These are phyloP conservation scores for Escarpia spicata DNA, from an alignment of 2,888 invertebrate genomes.

Conservation along the genomic window DNA sequence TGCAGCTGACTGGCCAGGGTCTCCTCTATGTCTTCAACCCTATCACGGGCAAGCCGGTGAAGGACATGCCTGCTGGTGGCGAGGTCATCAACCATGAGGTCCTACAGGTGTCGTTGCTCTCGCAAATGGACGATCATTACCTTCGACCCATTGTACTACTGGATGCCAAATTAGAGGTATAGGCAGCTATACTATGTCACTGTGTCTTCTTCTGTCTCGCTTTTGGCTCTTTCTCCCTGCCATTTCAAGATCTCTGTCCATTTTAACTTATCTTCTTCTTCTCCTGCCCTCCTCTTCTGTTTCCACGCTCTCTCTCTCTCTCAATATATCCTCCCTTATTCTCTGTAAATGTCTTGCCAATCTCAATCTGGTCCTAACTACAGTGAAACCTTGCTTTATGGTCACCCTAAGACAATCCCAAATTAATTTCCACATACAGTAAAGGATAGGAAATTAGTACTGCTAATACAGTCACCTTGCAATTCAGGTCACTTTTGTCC, in stretches of 20 bases:
- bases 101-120: slow-evolving; percentile 79
- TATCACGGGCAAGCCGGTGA: slow-evolving; percentile 77
- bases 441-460: too few relatives aligned
- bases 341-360: not conserved
- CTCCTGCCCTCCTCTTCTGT: too few relatives aligned
- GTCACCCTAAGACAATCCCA: too few relatives aligned
- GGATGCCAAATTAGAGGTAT: slow-evolving; percentile 48
- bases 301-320: too few relatives aligned
- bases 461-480: too few relatives aligned
- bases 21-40: slow-evolving; percentile 83
- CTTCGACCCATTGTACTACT: slow-evolving; percentile 83
- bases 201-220: too few relatives aligned
- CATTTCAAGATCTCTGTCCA: too few relatives aligned
- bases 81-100: slow-evolving; percentile 70
- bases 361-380: not conserved
- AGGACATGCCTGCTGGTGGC: slow-evolving; percentile 44
- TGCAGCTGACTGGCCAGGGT: not conserved
- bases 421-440: too few relatives aligned
- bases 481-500: too few relatives aligned
- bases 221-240: too few relatives aligned
- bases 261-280: too few relatives aligned
- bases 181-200: not conserved
- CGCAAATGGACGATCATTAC: slow-evolving; percentile 73
- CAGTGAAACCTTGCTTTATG: too few relatives aligned
- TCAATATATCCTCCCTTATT: not conserved